phyloP scores from a whole-genome alignment of 2,113 vertebrate species.

The Otocyon megalotis region DNA sequence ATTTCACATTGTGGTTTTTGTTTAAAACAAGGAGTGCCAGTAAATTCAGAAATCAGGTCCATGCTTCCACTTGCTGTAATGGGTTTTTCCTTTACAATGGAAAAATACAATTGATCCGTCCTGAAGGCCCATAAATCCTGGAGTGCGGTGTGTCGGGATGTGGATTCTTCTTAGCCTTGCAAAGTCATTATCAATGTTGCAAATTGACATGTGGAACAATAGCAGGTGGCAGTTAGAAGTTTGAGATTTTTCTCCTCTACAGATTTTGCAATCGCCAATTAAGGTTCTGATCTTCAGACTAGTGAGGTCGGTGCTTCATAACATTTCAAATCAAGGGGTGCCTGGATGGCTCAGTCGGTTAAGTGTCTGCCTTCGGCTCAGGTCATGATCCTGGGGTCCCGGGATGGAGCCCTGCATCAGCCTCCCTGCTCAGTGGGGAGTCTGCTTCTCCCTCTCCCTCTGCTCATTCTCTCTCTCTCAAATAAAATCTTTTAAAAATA shows the following conservation, averaged over 20 bases:
- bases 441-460: too few species aligned
- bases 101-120: neutral
- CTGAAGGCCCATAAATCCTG: neutral
- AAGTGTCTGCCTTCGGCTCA: too few species aligned
- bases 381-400: too few species aligned
- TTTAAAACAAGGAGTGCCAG: neutral
- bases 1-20: neutral
- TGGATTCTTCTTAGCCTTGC: constrained; percentile 18
- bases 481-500: neutral
- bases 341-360: too few species aligned
- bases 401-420: too few species aligned
- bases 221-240: neutral
- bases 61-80: neutral
- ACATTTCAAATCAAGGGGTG: neutral
- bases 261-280: neutral
- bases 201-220: neutral
- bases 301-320: neutral
- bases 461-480: too few species aligned
- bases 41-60: neutral
- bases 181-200: neutral
- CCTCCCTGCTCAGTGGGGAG: too few species aligned
- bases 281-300: neutral
- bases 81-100: constrained; percentile 21
- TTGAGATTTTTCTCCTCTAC: neutral
- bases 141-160: neutral